phyloP scores from a whole-genome alignment of 2,113 vertebrate genomes.

The Mugil cephalus region DNA sequence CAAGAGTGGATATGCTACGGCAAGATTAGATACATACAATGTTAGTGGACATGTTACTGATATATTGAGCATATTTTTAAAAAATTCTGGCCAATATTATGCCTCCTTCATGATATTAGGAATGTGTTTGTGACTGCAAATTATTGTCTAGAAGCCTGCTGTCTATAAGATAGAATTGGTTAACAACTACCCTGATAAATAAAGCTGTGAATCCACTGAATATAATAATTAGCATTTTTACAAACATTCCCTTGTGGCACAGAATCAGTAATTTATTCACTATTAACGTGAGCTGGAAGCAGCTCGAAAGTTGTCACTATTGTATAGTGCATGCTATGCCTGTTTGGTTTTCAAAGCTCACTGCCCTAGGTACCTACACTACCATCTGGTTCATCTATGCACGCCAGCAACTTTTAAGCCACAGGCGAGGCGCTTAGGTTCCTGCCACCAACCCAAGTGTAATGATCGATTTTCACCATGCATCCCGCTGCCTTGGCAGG shows the following conservation, averaged over 20 bases:
- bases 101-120: too few species aligned
- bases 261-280: constrained; percentile 20
- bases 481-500: constrained; percentile 28
- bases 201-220: constrained; percentile 2
- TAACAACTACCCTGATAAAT: not conserved
- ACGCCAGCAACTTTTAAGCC: constrained; percentile 46
- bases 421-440: constrained; percentile 37
- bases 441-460: constrained; percentile 40
- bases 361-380: constrained; percentile 36
- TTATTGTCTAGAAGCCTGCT: too few species aligned
- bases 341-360: constrained; percentile 43
- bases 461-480: constrained; percentile 59
- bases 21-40: too few species aligned
- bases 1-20: too few species aligned
- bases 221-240: constrained; percentile 27
- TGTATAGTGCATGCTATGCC: constrained; percentile 35
- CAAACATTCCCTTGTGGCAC: constrained; percentile 14
- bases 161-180: not conserved
- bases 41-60: too few species aligned
- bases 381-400: constrained; percentile 57
- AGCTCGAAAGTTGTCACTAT: constrained; percentile 38
- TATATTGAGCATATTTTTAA: too few species aligned
- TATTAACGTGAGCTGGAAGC: constrained; percentile 40
- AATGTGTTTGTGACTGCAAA: too few species aligned
- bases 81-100: too few species aligned